Evolutionary conservation across 2,113 vertebrate species (phyloP).

Genomic region (Eulemur rufifrons): DNA sequence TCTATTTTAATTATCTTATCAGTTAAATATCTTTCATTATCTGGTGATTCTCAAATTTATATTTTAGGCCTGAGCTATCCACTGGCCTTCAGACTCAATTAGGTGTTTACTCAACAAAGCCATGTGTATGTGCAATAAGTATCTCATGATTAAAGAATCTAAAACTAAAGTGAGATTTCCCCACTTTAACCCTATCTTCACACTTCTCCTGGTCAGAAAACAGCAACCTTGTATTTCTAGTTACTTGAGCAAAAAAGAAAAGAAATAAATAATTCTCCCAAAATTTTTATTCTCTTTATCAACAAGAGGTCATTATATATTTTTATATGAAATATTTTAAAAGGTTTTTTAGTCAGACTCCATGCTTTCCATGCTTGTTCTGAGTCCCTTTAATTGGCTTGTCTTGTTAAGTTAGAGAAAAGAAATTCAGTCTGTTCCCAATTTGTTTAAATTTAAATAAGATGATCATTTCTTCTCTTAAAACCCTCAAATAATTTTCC

Average conservation of each 20-base stretch:
- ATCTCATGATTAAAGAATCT: background rate
- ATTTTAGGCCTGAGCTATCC: background rate
- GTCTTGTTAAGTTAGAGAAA: background rate
- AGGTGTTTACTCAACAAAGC: background rate
- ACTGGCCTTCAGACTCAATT: background rate
- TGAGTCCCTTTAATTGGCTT: background rate
- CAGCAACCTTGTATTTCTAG: background rate
- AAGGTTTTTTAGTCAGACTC: background rate
- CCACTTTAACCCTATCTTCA: background rate
- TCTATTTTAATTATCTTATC: background rate
- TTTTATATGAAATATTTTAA: background rate
- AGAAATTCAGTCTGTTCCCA: background rate
- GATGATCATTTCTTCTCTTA: background rate
- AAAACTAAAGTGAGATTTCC: background rate
- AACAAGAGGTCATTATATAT: background rate
- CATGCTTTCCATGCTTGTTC: background rate
- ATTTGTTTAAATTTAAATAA: background rate
- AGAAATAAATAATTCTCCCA: background rate
- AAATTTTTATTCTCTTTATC: background rate
- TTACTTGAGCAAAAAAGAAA: background rate
- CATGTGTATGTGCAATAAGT: background rate
- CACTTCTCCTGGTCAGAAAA: background rate
- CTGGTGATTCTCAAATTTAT: background rate
- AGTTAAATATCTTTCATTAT: background rate
- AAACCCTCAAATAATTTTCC: background rate